Percentiles rank a stretch among this genome's conserved stretches.
phyloP scores from a whole-genome alignment of 2,113 vertebrate species.

The Acinonyx jubatus region DNA sequence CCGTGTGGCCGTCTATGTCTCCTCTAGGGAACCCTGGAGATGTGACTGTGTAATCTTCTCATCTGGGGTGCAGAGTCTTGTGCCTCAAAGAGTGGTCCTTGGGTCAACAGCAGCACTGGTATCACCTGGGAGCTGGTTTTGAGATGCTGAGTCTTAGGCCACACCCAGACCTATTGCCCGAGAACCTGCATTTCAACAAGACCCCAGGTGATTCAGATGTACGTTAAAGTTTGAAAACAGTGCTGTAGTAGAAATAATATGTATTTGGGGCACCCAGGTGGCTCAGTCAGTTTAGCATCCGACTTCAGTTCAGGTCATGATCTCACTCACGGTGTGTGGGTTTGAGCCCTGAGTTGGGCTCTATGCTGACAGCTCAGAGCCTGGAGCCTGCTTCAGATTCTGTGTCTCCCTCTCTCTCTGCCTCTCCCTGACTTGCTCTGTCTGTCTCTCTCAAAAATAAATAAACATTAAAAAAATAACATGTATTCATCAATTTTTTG shows the following conservation, averaged over 20 bases:
- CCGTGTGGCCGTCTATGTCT: neutral
- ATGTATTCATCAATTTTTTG: neutral
- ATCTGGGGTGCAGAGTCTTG: neutral
- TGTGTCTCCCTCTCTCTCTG: too few species aligned
- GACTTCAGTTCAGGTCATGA: too few species aligned
- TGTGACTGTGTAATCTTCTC: neutral
- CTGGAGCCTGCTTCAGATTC: too few species aligned
- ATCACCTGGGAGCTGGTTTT: neutral
- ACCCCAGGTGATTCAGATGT: rapidly evolving
- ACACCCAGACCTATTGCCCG: rapidly evolving
- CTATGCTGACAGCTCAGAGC: too few species aligned
- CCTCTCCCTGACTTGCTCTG: too few species aligned
- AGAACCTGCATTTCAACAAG: neutral
- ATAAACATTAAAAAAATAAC: neutral
- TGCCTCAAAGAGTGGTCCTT: rapidly evolving
- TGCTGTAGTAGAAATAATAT: neutral
- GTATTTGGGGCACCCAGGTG: neutral
- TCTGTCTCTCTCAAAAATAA: too few species aligned
- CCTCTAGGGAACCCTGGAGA: neutral
- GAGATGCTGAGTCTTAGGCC: neutral
- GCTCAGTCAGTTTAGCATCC: too few species aligned
- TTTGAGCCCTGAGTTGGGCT: too few species aligned
- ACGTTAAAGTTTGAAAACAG: neutral
- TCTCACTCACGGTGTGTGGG: too few species aligned
- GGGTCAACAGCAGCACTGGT: neutral